Evolutionary conservation across 2,797 vertebrate species (phyloP), one percentile per base, ranked within the genome.

Genomic region (Gymnoscopelus braueri): DNA sequence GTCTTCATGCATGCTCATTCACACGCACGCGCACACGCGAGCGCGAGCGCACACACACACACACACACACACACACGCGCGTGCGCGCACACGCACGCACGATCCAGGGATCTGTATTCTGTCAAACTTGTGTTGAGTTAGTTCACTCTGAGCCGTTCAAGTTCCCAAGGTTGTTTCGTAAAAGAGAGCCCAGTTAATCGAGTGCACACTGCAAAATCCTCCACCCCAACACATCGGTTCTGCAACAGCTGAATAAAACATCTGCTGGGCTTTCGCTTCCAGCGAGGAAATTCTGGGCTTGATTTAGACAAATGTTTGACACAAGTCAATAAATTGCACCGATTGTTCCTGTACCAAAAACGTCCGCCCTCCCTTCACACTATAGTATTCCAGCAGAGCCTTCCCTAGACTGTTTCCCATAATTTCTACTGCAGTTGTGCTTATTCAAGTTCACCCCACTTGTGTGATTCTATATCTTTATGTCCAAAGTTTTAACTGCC

Each of bases 241-340:
- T 83, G 74, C 83, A 87, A 82, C 89, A 91, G 88, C 88, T 90
- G 88, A 89, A 78, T 63, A 32, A 72, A 89, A 90, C 90, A 90
- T 90, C 89, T 90, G 88, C 85, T 62, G 60, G 61, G 74, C 62
- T 66, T 66, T 57, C 67, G 4, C 15, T 65, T 78, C 69, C 58
- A 13, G 74, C 60, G 69, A 62, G 75, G 78, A 78, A 39, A 2
- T n/a, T 75, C 81, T 82, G 79, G 78, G 78, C 53, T 79, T 82
- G 84, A 88, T 88, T 87, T 81, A 72, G 72, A 79, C 73, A 68
- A 54, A 72, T 23, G 39, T 79, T 83, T 78, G 81, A 87, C 83
- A 88, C 77, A 71, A 79, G 85, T 78, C 64, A 7, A 87, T 83
- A 80, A 70, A 87, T 86, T 74, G 84, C 39, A 44, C 9, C 39